Base-by-base conservation (phyloP, 2,797 vertebrate genomes). In the Protosalanx chinensis region DNA sequence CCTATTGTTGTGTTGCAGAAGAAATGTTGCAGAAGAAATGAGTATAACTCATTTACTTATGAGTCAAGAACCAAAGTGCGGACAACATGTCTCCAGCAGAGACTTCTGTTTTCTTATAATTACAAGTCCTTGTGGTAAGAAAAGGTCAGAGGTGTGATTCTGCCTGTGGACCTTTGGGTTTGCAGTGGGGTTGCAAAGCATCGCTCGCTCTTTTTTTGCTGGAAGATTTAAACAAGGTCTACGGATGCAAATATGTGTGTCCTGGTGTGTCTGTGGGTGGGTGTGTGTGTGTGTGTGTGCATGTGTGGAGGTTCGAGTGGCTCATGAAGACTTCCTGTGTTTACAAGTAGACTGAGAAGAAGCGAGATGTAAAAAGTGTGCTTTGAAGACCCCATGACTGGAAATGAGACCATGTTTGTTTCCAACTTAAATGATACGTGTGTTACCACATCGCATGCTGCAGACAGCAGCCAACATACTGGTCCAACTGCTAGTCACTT, bases 281-380 rank as follows among this genome's bases (percentile, higher is more conserved):
- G 56, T 61, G 41, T 61, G 41, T 51, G n/a, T 53, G 63, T 60
- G 63, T 60, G 58, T 64, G 13, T 68, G 30, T 68, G 67, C 35
- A n/a, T 57, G 67, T 29, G 61, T 32, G 70, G 29, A 1, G 33
- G 15, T 30, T 1, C 6, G n/a, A 56, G 8, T 16, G 53, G 16
- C 41, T 10, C 12, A 57, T 57, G 2, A 57, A 57, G 16, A 57
- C 53, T 20, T 18, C 53, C 16, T 57, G 41, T 57, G 1, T 18
- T 57, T 4, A 57, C 53, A 57, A 57, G 5, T 20, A n/a, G 53
- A n/a, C n/a, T 57, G 16, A 57, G 53, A 49, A 46, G 3, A 46
- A 46, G 7, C 35, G 35, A 46, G 41, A 46, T 8, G 41, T 46
- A 1, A 46, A 46, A 46, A 3, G 41, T 13, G 7, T 46, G 41